Percentiles rank a stretch among this genome's conserved stretches.
phyloP scores from a whole-genome alignment of 2,888 invertebrate genomes.

The Dysmachus trigonus region DNA sequence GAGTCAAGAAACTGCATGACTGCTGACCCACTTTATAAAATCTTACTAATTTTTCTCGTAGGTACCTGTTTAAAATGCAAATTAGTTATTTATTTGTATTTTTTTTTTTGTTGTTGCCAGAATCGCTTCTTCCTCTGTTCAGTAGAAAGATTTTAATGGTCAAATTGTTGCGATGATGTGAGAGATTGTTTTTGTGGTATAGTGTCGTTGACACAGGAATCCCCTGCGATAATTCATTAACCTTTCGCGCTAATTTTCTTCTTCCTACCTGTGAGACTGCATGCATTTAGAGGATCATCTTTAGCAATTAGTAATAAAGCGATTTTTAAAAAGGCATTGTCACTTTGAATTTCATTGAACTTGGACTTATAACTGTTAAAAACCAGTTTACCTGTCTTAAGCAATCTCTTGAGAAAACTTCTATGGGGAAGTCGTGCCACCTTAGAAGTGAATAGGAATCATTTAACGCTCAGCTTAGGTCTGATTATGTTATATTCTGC shows the following conservation, averaged over 20 bases:
- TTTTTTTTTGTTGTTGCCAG: too few relatives aligned
- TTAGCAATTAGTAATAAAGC: slow-evolving; percentile 10
- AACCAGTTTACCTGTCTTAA: slow-evolving; percentile 27
- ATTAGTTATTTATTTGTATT: background rate
- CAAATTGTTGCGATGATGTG: background rate
- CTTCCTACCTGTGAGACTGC: background rate
- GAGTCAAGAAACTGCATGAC: background rate
- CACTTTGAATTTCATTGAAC: slow-evolving; percentile 40
- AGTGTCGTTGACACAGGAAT: slow-evolving; percentile 18
- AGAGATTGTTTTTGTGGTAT: background rate
- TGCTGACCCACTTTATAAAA: slow-evolving; percentile 16
- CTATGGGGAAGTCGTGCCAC: background rate
- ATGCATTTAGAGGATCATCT: background rate
- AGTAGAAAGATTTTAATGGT: background rate
- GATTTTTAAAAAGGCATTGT: slow-evolving; percentile 11
- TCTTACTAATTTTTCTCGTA: background rate
- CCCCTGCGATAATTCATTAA: background rate
- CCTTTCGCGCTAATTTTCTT: background rate
- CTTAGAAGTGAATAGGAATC: background rate
- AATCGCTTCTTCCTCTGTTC: background rate
- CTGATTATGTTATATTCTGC: background rate
- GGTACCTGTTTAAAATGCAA: slow-evolving; percentile 22
- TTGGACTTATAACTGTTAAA: slow-evolving; percentile 27
- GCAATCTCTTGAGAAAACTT: background rate
- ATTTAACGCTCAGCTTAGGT: background rate